Conservation (phyloP, 1,140 invertebrate species). For the Ceratina japonica region DNA sequence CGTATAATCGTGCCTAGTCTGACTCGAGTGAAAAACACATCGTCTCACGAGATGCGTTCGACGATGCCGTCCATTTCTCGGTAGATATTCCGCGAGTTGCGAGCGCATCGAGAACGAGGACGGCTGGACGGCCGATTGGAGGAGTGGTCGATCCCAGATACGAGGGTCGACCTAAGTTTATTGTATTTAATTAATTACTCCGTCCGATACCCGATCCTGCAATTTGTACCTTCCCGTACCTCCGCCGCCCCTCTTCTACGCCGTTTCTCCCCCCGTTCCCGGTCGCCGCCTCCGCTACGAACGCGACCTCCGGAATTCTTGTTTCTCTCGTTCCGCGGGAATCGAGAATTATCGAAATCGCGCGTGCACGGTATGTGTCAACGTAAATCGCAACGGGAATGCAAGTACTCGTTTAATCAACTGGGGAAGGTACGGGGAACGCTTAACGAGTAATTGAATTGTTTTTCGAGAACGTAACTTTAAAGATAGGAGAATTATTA, state of each 20-base stretch:
- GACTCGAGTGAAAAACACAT: constrained; percentile 48
- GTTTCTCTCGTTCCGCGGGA: constrained; percentile 11
- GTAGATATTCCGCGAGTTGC: constrained; percentile 54
- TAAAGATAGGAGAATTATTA: neutral
- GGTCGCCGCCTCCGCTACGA: constrained; percentile 50
- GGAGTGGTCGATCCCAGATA: constrained; percentile 72
- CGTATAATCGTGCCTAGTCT: constrained; percentile 22
- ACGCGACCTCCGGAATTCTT: constrained; percentile 37
- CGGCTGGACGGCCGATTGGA: constrained; percentile 63
- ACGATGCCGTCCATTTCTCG: constrained; percentile 38
- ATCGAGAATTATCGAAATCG: constrained; percentile 6
- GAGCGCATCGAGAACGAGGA: constrained; percentile 52
- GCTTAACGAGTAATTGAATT: neutral
- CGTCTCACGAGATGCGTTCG: constrained; percentile 7
- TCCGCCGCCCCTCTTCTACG: constrained; percentile 23
- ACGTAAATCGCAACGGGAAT: neutral
- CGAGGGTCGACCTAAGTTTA: constrained; percentile 71
- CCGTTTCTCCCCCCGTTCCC: constrained; percentile 18
- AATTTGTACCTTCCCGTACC: constrained; percentile 66
- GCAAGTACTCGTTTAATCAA: neutral
- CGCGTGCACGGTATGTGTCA: neutral
- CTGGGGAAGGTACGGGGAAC: neutral
- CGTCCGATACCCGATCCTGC: constrained; percentile 68
- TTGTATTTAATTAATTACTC: constrained; percentile 75
- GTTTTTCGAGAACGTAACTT: neutral